phyloP scores from a whole-genome alignment of 2,113 vertebrate species.

The Gambusia holbrooki region DNA sequence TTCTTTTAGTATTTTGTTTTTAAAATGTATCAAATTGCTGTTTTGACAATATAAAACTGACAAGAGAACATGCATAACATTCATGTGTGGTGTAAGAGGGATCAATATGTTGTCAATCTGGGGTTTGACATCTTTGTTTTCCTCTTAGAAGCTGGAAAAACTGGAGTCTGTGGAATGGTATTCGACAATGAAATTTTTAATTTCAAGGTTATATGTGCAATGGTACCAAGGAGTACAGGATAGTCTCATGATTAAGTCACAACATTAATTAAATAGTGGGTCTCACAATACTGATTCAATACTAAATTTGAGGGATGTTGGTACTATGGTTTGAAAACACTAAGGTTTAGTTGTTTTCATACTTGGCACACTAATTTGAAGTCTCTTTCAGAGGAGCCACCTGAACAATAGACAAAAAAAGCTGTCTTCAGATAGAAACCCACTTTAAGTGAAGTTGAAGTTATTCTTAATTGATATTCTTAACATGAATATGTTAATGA shows the following conservation, averaged over 20 bases:
- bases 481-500: neutral
- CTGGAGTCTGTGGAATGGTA: slow-evolving; percentile 13
- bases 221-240: slow-evolving; percentile 13
- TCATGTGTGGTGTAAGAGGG: neutral
- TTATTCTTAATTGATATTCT: neutral
- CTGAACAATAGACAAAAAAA: neutral
- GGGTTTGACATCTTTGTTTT: neutral
- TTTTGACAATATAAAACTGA: slow-evolving; percentile 4
- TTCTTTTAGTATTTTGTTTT: slow-evolving; percentile 30
- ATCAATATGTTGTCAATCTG: slow-evolving; percentile 10
- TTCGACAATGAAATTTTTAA: neutral
- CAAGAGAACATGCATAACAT: neutral
- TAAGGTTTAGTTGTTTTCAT: neutral
- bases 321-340: neutral
- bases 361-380: neutral
- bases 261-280: slow-evolving; percentile 53
- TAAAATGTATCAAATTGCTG: slow-evolving; percentile 24
- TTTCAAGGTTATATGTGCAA: slow-evolving; percentile 21
- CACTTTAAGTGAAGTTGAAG: neutral
- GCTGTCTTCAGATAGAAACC: neutral
- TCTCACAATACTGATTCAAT: neutral
- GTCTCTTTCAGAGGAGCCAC: neutral
- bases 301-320: neutral
- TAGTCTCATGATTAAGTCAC: slow-evolving; percentile 28
- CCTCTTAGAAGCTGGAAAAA: slow-evolving; percentile 7